phyloP scores from a whole-genome alignment of 2,113 vertebrate species.

The Urocynchramus pylzowi region DNA sequence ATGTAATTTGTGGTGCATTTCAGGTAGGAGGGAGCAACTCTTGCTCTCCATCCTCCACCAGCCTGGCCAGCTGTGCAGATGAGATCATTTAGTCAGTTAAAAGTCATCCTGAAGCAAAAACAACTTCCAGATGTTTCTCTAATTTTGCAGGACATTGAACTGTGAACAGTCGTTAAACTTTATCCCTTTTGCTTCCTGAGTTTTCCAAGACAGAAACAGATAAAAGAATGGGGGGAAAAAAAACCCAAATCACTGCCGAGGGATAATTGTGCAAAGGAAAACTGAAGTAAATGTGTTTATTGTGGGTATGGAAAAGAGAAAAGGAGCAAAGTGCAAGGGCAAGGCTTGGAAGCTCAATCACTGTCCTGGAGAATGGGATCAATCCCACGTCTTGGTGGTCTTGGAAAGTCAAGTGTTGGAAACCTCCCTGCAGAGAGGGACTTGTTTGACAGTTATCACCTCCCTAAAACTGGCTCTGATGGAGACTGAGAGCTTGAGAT shows the following conservation, averaged over 20 bases:
- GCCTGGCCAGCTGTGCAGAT: background rate
- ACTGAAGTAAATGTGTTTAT: background rate
- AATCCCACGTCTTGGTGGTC: fast-evolving
- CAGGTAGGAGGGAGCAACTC: background rate
- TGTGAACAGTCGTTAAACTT: conserved; percentile 12
- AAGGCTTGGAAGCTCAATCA: background rate
- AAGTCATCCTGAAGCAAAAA: background rate
- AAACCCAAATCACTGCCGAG: background rate
- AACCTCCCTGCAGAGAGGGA: background rate
- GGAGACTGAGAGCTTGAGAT: background rate
- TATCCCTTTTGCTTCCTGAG: background rate
- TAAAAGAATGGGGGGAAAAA: background rate
- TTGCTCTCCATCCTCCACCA: background rate
- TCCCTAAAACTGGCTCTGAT: background rate
- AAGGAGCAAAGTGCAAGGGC: background rate
- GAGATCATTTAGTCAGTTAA: conserved; percentile 13
- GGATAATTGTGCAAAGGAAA: background rate
- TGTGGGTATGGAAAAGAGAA: background rate
- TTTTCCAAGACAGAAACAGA: background rate
- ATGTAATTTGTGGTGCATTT: background rate
- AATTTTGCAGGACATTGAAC: conserved; percentile 39
- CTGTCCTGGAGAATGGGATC: background rate
- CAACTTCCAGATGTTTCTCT: conserved; percentile 40
- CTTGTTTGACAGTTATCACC: background rate
- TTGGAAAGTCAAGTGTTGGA: background rate